phyloP scores from a whole-genome alignment of 2,888 invertebrate species.

The Plagodis dolabraria region DNA sequence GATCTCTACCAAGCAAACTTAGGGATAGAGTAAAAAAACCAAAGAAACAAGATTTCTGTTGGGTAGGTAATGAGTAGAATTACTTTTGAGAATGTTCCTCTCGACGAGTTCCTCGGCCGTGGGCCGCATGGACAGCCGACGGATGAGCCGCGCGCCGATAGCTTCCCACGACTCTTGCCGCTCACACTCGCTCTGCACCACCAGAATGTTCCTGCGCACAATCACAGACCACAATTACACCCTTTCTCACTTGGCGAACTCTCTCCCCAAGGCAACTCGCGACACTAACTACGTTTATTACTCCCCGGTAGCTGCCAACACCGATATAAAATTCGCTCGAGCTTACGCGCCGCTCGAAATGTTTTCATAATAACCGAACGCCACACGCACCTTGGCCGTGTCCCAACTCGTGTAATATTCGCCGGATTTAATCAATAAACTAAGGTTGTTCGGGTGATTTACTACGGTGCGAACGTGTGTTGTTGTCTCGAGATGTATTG shows the following conservation, averaged over 20 bases:
- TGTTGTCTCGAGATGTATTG: conserved; percentile 1
- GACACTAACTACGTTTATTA: conserved; percentile 54
- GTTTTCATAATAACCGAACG: conserved; percentile 71
- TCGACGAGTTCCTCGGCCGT: conserved; percentile 99
- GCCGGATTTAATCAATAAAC: conserved; percentile 58
- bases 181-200: conserved; percentile 96
- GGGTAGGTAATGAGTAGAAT: conserved; percentile 62
- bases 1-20: too few relatives aligned
- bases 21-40: neutral
- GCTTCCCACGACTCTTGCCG: conserved; percentile 96
- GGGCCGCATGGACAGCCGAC: conserved; percentile 98
- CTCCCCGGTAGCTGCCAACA: conserved; percentile 54
- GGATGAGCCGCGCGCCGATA: conserved; percentile 96
- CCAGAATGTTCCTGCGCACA: conserved; percentile 92
- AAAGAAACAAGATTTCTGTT: neutral
- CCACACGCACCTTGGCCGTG: conserved; percentile 66
- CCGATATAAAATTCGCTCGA: conserved; percentile 67
- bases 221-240: conserved; percentile 41
- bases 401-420: conserved; percentile 63
- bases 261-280: conserved; percentile 42
- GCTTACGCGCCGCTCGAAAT: conserved; percentile 60
- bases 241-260: conserved; percentile 41
- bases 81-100: conserved; percentile 98
- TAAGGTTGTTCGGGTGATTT: conserved; percentile 31
- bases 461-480: conserved; percentile 1